A percentile compares a stretch with the other conserved stretches of the same genome.
phyloP scores from a whole-genome alignment of 1,140 invertebrate species.

The Drosophila ficusphila region DNA sequence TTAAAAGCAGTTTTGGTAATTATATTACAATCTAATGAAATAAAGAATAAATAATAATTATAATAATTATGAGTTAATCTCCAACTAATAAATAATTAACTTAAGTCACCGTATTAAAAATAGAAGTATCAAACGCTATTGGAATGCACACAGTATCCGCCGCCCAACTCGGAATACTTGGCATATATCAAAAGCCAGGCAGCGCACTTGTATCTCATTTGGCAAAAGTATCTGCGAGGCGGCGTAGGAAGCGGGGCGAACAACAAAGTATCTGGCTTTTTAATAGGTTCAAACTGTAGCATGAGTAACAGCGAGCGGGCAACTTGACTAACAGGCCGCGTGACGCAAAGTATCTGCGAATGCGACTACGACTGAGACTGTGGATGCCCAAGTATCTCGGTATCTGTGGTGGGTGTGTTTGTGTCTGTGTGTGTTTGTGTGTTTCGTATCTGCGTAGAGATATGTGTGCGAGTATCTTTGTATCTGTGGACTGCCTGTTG shows the following conservation, averaged over 20 bases:
- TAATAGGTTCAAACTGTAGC: conserved; percentile 69
- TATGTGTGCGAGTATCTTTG: conserved; percentile 38
- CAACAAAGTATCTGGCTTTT: conserved; percentile 64
- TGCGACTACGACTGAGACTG: conserved; percentile 44
- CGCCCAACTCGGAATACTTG: conserved; percentile 12
- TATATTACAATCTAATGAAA: no score
- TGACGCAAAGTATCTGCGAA: conserved; percentile 67
- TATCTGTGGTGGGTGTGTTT: conserved; percentile 18
- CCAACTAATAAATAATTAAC: no score
- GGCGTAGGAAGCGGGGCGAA: not conserved
- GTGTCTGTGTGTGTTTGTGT: not conserved
- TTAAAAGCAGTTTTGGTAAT: no score
- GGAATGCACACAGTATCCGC: conserved; percentile 3
- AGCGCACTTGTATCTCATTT: conserved; percentile 50
- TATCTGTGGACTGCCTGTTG: conserved; percentile 52
- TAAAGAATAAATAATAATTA: no score
- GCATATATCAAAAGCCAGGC: conserved; percentile 36
- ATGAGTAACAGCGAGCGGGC: conserved; percentile 45
- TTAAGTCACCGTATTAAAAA: not conserved
- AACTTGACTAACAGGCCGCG: conserved; percentile 57
- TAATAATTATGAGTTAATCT: no score
- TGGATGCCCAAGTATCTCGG: conserved; percentile 32
- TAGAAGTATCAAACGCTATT: not conserved
- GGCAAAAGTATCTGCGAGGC: conserved; percentile 28
- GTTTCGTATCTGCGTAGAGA: conserved; percentile 29